phyloP scores from a whole-genome alignment of 2,113 vertebrate species.

The Ophiodon elongatus region DNA sequence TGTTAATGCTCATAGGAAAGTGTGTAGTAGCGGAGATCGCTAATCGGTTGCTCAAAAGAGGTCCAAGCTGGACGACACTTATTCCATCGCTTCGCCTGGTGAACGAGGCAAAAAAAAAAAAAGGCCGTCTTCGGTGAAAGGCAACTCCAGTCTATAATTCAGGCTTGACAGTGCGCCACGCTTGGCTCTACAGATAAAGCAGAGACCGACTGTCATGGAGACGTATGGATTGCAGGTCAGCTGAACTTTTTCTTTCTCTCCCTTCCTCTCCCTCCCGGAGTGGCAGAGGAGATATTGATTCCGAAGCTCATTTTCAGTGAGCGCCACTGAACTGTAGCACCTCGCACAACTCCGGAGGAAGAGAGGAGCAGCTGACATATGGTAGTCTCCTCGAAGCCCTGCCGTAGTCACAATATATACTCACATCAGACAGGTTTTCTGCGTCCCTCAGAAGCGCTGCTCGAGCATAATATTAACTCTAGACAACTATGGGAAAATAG shows the following conservation, averaged over 20 bases:
- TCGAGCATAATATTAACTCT: background rate
- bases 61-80: background rate
- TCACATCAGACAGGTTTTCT: slow-evolving; percentile 23
- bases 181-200: slow-evolving; percentile 61
- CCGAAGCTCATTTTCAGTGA: slow-evolving; percentile 60
- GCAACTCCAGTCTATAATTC: slow-evolving; percentile 64
- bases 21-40: background rate
- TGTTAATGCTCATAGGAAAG: background rate
- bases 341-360: slow-evolving; percentile 45
- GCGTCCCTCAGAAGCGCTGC: slow-evolving; percentile 16
- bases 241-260: slow-evolving; percentile 61
- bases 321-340: slow-evolving; percentile 56
- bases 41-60: slow-evolving; percentile 14
- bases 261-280: slow-evolving; percentile 58
- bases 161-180: slow-evolving; percentile 51
- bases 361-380: slow-evolving; percentile 34
- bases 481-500: background rate
- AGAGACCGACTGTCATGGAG: slow-evolving; percentile 60
- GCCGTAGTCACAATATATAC: slow-evolving; percentile 25
- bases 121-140: slow-evolving; percentile 33
- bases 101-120: slow-evolving; percentile 14
- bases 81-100: background rate
- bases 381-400: background rate
- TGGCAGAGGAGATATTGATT: slow-evolving; percentile 76
- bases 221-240: slow-evolving; percentile 76